Conservation (phyloP, 2,888 invertebrate genomes). For the Eretmocerus hayati region DNA sequence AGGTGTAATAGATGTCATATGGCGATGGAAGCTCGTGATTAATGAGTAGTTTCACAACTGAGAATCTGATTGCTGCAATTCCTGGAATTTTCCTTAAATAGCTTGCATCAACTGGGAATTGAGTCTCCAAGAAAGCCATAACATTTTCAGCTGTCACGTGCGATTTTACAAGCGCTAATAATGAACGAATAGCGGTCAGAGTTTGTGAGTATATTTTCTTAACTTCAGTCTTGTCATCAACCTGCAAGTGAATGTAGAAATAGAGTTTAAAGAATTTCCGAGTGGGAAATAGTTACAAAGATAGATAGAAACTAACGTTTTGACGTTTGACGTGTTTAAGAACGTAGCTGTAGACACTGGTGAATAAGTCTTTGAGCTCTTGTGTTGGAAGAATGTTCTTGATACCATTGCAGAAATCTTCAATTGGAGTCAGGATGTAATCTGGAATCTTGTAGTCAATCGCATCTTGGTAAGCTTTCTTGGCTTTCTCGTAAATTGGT, state of each 20-base stretch:
- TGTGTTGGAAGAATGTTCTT: constrained; percentile 57
- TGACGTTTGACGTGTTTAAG: constrained; percentile 40
- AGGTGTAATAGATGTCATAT: constrained; percentile 51
- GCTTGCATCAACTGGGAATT: constrained; percentile 42
- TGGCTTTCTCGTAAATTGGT: constrained; percentile 50
- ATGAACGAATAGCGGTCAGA: constrained; percentile 54
- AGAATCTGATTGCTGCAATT: constrained; percentile 54
- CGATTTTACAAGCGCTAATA: constrained; percentile 47
- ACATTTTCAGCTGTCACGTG: constrained; percentile 44
- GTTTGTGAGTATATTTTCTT: constrained; percentile 57
- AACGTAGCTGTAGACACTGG: constrained; percentile 56
- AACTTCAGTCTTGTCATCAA: constrained; percentile 59
- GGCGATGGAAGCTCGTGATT: constrained; percentile 57
- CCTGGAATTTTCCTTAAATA: constrained; percentile 51
- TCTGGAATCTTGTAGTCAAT: constrained; percentile 52
- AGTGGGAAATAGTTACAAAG: too few species aligned
- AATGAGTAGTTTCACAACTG: constrained; percentile 55
- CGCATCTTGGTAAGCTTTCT: constrained; percentile 46
- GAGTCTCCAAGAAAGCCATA: constrained; percentile 39
- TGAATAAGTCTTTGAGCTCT: constrained; percentile 58
- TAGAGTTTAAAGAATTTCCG: constrained; percentile 19
- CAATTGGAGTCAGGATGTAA: constrained; percentile 50
- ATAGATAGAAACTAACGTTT: too few species aligned
- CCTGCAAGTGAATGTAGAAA: constrained; percentile 32
- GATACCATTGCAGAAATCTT: constrained; percentile 52